These are phyloP conservation scores for Drosophila leonis DNA, from an alignment of 2,888 invertebrate species.

Conservation along the genomic window DNA sequence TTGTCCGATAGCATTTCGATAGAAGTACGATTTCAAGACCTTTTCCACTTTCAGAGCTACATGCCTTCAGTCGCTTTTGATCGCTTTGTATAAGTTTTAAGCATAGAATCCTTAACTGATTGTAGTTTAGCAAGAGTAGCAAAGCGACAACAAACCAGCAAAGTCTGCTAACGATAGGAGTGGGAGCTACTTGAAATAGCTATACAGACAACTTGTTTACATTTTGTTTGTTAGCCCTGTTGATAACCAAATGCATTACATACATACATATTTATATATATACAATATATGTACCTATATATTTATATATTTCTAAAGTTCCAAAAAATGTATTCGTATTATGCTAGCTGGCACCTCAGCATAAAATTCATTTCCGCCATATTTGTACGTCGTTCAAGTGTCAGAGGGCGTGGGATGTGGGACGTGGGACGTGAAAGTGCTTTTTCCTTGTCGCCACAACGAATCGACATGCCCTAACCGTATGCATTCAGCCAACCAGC, in stretches of 20 bases:
- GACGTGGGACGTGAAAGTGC: constrained; percentile 33
- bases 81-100: background rate
- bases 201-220: background rate
- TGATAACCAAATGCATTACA: too few relatives aligned
- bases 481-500: constrained; percentile 4
- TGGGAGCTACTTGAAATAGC: background rate
- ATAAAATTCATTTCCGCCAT: constrained; percentile 76
- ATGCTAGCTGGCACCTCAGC: constrained; percentile 58
- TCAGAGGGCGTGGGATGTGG: constrained; percentile 37
- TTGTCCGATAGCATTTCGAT: background rate
- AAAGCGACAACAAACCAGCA: too few relatives aligned
- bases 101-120: background rate
- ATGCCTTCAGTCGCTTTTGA: background rate
- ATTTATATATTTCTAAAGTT: constrained; percentile 22
- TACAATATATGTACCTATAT: too few relatives aligned
- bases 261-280: constrained; percentile 1
- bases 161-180: too few relatives aligned
- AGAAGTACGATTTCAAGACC: background rate
- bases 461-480: constrained; percentile 30
- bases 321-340: background rate
- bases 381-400: constrained; percentile 75
- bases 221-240: background rate
- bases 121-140: too few relatives aligned
- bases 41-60: too few relatives aligned
- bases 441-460: constrained; percentile 53